Evolutionary conservation across 1,140 invertebrate species (phyloP).

Genomic region (Solenopsis fugax): DNA sequence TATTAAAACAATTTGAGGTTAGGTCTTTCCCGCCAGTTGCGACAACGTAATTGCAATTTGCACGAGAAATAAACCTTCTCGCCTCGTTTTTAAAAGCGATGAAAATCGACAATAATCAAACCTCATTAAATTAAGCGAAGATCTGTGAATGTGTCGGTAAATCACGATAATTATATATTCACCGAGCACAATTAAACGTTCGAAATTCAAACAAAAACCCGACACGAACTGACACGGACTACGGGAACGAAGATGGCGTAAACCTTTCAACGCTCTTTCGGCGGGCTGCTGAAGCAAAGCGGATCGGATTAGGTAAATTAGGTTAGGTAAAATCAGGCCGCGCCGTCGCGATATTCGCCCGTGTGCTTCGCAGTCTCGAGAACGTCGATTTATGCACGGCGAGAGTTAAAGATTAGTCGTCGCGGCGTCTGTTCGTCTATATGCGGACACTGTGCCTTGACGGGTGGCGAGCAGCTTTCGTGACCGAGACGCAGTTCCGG

Average conservation of each 20-base stretch:
- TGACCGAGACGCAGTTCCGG: neutral
- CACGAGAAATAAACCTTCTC: neutral
- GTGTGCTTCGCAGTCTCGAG: neutral
- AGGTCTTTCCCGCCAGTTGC: conserved; percentile 28
- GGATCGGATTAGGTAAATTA: neutral
- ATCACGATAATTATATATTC: neutral
- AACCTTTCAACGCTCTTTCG: neutral
- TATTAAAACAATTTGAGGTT: conserved; percentile 3
- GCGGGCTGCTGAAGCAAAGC: neutral
- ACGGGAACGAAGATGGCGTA: neutral
- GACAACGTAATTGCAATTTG: neutral
- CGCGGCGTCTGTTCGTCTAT: conserved; percentile 28
- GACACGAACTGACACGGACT: no score
- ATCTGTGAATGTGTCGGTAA: neutral
- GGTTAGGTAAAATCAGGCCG: neutral
- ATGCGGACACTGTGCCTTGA: conserved; percentile 48
- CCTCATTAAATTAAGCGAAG: neutral
- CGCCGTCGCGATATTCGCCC: neutral
- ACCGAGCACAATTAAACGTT: neutral
- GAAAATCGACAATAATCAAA: neutral
- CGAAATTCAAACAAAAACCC: conserved; percentile 27
- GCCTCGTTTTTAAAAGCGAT: neutral
- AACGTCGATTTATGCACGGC: conserved; percentile 31
- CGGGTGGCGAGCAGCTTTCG: neutral
- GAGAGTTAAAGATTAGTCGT: conserved; percentile 22